Evolutionary conservation across 2,113 vertebrate genomes (phyloP).

Genomic region (Atlantisia rogersi): DNA sequence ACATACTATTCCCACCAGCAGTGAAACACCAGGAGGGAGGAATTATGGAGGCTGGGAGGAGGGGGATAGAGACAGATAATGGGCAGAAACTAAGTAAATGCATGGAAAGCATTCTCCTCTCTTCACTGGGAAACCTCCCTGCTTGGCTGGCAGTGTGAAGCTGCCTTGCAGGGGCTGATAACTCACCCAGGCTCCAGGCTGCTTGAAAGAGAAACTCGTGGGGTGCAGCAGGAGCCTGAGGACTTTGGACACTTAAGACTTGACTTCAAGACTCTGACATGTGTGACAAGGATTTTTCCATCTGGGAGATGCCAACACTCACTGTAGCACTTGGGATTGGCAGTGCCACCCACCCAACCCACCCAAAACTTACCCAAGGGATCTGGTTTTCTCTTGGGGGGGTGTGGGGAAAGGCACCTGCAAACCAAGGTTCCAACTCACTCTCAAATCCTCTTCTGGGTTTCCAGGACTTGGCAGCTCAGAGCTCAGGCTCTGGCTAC

Average conservation of each 20-base stretch:
- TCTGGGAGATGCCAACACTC: background rate
- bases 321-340: background rate
- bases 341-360: background rate
- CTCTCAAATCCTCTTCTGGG: background rate
- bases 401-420: accelerated
- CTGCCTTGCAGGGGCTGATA: background rate
- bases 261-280: background rate
- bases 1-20: background rate
- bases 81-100: background rate
- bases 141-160: background rate
- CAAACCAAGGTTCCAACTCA: accelerated
- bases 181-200: background rate
- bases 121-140: background rate
- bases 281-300: accelerated
- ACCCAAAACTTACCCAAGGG: too few species aligned
- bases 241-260: accelerated
- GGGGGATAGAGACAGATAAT: background rate
- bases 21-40: background rate
- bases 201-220: accelerated
- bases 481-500: background rate
- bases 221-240: background rate
- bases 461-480: background rate
- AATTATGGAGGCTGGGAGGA: background rate
- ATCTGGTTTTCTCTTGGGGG: too few species aligned
- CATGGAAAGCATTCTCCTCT: background rate